A percentile compares a stretch with the other conserved stretches of the same genome.
These are phyloP conservation scores for Paracanthobrama guichenoti DNA, from an alignment of 2,113 vertebrate species.

Conservation along the genomic window DNA sequence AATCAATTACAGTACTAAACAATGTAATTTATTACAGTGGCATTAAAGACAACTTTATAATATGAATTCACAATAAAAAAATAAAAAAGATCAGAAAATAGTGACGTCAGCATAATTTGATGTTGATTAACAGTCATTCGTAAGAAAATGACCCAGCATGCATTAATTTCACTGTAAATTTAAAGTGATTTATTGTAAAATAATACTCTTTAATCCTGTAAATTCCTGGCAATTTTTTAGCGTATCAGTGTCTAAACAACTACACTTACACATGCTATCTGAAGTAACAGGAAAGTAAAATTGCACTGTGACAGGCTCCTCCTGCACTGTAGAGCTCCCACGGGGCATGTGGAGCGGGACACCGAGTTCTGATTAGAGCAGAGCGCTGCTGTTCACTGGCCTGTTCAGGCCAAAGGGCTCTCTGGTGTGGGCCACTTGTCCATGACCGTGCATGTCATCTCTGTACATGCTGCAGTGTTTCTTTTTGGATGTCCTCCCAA, in stretches of 20 bases:
- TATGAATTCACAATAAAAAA: too few species aligned
- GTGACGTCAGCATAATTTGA: too few species aligned
- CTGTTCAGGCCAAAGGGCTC: constrained; percentile 23
- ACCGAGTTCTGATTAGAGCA: constrained; percentile 5
- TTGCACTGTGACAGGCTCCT: not conserved
- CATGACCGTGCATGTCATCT: constrained; percentile 22
- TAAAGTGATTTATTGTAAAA: too few species aligned
- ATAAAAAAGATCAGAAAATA: too few species aligned
- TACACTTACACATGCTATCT: not conserved
- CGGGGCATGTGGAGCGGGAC: not conserved
- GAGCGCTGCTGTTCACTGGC: constrained; percentile 1
- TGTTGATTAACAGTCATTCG: too few species aligned
- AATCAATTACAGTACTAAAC: too few species aligned
- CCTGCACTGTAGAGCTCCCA: not conserved
- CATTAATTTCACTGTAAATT: too few species aligned
- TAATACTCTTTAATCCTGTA: too few species aligned
- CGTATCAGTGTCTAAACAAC: not conserved
- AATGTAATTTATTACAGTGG: too few species aligned
- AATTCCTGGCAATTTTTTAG: too few species aligned
- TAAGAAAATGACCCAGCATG: too few species aligned
- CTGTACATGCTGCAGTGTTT: not conserved
- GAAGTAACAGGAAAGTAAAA: not conserved
- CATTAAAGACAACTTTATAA: too few species aligned
- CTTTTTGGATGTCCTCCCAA: not conserved
- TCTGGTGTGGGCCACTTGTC: constrained; percentile 36